Evolutionary conservation across 30 jellyfish, hydroid and myxozoan genomes (phyloP).

Genomic region (Pseudorhiza aurosa): DNA sequence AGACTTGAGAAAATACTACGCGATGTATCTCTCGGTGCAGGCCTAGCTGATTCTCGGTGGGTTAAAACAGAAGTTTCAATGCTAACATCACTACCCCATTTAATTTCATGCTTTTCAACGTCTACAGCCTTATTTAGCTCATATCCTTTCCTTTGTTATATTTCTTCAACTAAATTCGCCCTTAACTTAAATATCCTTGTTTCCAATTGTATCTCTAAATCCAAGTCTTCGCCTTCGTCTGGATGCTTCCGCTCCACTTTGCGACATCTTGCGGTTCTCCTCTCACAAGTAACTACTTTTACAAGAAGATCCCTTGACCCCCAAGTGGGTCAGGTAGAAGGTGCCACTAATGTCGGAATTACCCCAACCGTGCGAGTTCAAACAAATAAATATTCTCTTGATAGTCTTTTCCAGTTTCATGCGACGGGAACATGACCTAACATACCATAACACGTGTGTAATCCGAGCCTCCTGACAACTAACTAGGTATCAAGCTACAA

Average conservation of each 20-base stretch:
- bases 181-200: conserved; percentile 4
- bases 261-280: too few relatives aligned
- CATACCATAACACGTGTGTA: too few relatives aligned
- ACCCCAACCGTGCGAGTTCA: conserved; percentile 23
- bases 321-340: conserved; percentile 59
- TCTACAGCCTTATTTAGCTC: conserved; percentile 11
- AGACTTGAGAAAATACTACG: conserved; percentile 10
- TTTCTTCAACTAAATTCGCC: neutral
- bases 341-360: conserved; percentile 18
- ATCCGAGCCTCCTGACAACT: too few relatives aligned
- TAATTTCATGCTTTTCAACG: neutral
- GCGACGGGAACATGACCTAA: too few relatives aligned
- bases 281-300: too few relatives aligned
- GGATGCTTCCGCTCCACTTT: too few relatives aligned
- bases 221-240: too few relatives aligned
- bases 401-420: too few relatives aligned
- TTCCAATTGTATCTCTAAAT: conserved; percentile 11
- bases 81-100: neutral
- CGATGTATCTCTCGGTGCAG: conserved; percentile 1
- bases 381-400: too few relatives aligned
- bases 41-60: neutral
- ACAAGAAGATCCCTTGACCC: neutral
- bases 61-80: neutral
- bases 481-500: too few relatives aligned
- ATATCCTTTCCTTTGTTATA: conserved; percentile 6